phyloP scores from a whole-genome alignment of 2,113 vertebrate genomes.

The Ornithorhynchus anatinus region DNA sequence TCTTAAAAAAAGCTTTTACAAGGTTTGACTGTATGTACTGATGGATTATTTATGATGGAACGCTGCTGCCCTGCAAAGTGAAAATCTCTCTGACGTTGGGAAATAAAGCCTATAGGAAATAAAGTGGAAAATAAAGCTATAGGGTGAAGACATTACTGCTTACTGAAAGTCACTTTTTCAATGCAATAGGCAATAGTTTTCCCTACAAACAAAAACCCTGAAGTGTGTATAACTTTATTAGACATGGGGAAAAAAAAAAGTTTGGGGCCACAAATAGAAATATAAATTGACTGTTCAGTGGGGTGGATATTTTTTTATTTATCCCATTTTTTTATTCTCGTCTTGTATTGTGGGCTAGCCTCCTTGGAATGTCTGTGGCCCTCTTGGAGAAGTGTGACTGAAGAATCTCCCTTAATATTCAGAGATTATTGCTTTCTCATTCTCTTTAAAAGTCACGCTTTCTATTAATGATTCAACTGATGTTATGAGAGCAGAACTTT shows the following conservation, averaged over 20 bases:
- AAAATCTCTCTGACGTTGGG: neutral
- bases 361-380: neutral
- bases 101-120: neutral
- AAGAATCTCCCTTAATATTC: neutral
- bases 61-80: neutral
- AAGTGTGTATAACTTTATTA: constrained; percentile 2
- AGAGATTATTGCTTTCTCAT: neutral
- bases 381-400: neutral
- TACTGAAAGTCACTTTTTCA: neutral
- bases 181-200: neutral
- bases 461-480: neutral
- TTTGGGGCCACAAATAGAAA: neutral
- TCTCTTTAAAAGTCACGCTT: neutral
- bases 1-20: neutral
- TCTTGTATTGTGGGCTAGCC: neutral
- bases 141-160: neutral
- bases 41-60: neutral
- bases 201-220: neutral
- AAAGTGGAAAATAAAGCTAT: neutral
- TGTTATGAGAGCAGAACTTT: neutral
- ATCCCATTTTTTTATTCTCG: neutral
- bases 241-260: neutral
- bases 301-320: neutral
- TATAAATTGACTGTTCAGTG: neutral
- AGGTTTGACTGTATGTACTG: neutral